Evolutionary conservation across 53 echinoderm and acorn worm genomes (phyloP).

Genomic region (Mesocentrotus franciscanus): DNA sequence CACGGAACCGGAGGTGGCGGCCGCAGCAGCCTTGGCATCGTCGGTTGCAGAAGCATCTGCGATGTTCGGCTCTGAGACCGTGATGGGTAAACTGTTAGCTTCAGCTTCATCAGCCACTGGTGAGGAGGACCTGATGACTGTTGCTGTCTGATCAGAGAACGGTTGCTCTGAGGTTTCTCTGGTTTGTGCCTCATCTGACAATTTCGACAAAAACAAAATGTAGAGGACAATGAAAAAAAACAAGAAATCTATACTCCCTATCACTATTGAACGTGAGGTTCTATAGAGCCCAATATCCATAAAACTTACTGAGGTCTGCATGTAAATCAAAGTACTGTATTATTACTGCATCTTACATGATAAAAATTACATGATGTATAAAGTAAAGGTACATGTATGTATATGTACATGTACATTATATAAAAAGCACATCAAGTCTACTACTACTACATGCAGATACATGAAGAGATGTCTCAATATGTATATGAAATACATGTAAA

Average conservation of each 20-base stretch:
- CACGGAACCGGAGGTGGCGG: slow-evolving; percentile 34
- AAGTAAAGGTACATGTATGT: no score
- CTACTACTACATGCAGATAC: not conserved
- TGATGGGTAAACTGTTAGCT: not conserved
- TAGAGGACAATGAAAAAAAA: not conserved
- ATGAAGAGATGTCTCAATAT: not conserved
- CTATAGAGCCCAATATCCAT: no score
- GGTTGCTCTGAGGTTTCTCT: not conserved
- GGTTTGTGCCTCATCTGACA: not conserved
- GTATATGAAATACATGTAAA: no score
- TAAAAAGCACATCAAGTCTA: no score
- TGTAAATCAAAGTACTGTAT: no score
- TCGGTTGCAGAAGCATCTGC: not conserved
- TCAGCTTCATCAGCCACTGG: not conserved
- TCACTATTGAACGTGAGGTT: not conserved
- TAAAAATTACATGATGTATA: no score
- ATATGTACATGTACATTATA: no score
- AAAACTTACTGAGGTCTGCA: no score
- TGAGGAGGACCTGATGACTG: not conserved
- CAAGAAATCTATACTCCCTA: not conserved
- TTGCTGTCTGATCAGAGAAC: not conserved
- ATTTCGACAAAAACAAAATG: not conserved
- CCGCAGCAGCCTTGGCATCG: slow-evolving; percentile 39
- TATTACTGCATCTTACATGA: no score
- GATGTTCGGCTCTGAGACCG: not conserved